phyloP scores from a whole-genome alignment of 2,113 vertebrate species.

The Urocitellus parryii region DNA sequence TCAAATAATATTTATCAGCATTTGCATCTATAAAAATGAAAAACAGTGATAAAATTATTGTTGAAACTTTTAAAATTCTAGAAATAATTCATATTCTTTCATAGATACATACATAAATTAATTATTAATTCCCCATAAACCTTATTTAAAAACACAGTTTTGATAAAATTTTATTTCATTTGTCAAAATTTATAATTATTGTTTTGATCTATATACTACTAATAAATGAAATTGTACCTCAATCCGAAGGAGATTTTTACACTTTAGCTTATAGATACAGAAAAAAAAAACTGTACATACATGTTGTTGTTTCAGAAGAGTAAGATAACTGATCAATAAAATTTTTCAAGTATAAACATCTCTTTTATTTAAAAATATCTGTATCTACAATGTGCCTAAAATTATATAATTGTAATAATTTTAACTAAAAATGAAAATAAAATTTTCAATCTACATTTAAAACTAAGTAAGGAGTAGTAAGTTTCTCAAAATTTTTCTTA shows the following conservation, averaged over 20 bases:
- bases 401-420: neutral
- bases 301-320: slow-evolving; percentile 1
- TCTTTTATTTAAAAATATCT: slow-evolving; percentile 3
- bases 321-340: neutral
- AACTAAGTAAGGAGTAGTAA: neutral
- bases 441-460: neutral
- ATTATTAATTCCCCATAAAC: neutral
- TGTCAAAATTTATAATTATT: slow-evolving; percentile 14
- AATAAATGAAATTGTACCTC: neutral
- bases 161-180: neutral
- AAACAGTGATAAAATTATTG: slow-evolving; percentile 24
- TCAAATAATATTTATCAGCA: neutral
- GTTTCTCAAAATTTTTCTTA: slow-evolving; percentile 43
- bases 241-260: neutral
- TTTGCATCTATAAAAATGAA: slow-evolving; percentile 43
- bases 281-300: neutral
- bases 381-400: neutral
- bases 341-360: neutral
- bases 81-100: slow-evolving; percentile 26
- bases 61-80: slow-evolving; percentile 38
- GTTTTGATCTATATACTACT: neutral
- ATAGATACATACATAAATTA: neutral
- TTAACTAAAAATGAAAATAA: slow-evolving; percentile 29
- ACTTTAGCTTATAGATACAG: neutral
- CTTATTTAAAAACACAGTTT: slow-evolving; percentile 16